phyloP scores from a whole-genome alignment of 2,888 invertebrate genomes.

The Pinctada fucata region DNA sequence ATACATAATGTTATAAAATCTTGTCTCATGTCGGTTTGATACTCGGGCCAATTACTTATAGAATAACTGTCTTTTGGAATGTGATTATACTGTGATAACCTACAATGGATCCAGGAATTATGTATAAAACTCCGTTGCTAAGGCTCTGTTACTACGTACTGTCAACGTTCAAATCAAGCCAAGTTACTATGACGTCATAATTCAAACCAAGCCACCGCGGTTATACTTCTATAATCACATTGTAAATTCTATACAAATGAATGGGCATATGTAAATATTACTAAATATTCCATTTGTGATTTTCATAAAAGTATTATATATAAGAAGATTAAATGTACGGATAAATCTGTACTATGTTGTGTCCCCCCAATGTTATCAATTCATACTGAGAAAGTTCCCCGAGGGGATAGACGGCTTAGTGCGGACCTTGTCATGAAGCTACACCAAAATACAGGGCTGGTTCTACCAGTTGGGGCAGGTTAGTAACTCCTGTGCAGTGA shows the following conservation, averaged over 20 bases:
- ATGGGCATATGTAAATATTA: too few relatives aligned
- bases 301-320: not conserved
- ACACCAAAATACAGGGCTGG: not conserved
- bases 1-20: not conserved
- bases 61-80: too few relatives aligned
- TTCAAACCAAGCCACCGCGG: too few relatives aligned
- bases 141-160: too few relatives aligned
- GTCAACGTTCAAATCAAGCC: too few relatives aligned
- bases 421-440: not conserved
- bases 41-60: not conserved
- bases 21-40: constrained; percentile 1
- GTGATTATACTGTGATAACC: too few relatives aligned
- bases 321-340: not conserved
- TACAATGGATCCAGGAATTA: too few relatives aligned
- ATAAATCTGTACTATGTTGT: not conserved
- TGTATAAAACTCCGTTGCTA: too few relatives aligned
- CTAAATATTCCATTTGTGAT: not conserved
- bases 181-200: too few relatives aligned
- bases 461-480: constrained; percentile 1
- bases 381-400: not conserved
- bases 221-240: too few relatives aligned
- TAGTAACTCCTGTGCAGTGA: not conserved
- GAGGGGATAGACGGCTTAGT: not conserved
- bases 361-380: not conserved
- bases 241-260: too few relatives aligned